phyloP scores from a whole-genome alignment of 1,140 invertebrate genomes.

The Drosophila bipectinata region DNA sequence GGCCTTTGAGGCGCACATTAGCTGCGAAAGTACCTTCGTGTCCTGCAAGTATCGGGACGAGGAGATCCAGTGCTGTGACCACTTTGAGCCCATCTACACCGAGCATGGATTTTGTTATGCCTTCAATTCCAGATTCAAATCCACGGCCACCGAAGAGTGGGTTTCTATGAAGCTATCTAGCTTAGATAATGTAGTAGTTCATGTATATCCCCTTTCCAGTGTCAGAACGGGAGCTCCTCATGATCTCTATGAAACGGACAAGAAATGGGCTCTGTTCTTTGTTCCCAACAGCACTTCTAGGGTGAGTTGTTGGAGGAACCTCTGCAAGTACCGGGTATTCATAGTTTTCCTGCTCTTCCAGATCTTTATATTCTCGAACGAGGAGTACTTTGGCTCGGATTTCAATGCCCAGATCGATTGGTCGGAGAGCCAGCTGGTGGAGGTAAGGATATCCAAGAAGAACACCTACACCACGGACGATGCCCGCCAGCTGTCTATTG shows the following conservation, averaged over 20 bases:
- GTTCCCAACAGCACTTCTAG: constrained; percentile 69
- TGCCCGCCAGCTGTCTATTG: constrained; percentile 87
- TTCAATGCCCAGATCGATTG: constrained; percentile 88
- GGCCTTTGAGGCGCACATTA: constrained; percentile 63
- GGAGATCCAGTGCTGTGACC: constrained; percentile 86
- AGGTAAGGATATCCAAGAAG: constrained; percentile 88
- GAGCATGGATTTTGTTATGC: constrained; percentile 89
- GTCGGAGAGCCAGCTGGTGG: constrained; percentile 86
- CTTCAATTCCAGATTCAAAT: constrained; percentile 87
- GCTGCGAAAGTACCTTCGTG: constrained; percentile 64
- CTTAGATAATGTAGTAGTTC: neutral
- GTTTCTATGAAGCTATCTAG: constrained; percentile 12
- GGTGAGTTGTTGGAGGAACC: constrained; percentile 30
- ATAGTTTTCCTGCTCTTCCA: constrained; percentile 4
- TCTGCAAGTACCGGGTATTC: neutral
- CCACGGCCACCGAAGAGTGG: constrained; percentile 69
- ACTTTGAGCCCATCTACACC: constrained; percentile 87
- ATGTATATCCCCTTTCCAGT: constrained; percentile 25
- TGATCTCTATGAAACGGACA: constrained; percentile 83
- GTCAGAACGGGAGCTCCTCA: constrained; percentile 64
- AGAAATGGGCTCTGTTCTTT: constrained; percentile 81
- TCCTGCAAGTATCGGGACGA: constrained; percentile 87
- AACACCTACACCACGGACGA: constrained; percentile 90
- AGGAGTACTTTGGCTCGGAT: constrained; percentile 88
- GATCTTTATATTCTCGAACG: constrained; percentile 88